Evolutionary conservation across 2,888 invertebrate genomes (phyloP).

Genomic region (Xanthorhoe spadicearia): DNA sequence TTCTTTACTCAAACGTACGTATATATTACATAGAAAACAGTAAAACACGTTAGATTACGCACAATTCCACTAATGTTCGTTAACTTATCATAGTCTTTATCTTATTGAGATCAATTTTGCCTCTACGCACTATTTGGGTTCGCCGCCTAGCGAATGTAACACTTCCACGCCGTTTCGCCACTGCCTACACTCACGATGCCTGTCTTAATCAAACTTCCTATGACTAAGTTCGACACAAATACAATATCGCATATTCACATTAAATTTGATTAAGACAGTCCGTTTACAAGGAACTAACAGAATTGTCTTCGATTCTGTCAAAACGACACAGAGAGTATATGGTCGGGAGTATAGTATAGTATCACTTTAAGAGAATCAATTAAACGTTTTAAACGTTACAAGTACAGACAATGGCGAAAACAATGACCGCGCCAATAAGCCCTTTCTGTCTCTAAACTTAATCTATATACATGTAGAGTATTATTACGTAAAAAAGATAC

Average conservation of each 20-base stretch:
- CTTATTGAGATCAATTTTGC: slow-evolving; percentile 82
- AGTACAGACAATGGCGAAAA: slow-evolving; percentile 31
- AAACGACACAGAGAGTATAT: slow-evolving; percentile 45
- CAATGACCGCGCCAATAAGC: slow-evolving; percentile 7
- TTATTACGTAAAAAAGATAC: slow-evolving; percentile 31
- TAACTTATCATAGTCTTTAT: slow-evolving; percentile 76
- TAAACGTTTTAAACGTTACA: slow-evolving; percentile 9
- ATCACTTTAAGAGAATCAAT: slow-evolving; percentile 47
- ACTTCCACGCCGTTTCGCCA: slow-evolving; percentile 45
- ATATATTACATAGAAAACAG: slow-evolving; percentile 81
- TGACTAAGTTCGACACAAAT: slow-evolving; percentile 19
- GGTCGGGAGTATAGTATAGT: slow-evolving; percentile 45
- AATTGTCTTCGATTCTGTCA: slow-evolving; percentile 44
- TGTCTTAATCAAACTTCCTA: slow-evolving; percentile 4
- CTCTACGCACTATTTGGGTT: slow-evolving; percentile 71
- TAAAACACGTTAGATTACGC: slow-evolving; percentile 74
- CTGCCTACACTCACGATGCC: slow-evolving; percentile 32
- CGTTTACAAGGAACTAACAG: slow-evolving; percentile 27
- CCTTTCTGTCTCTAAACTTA: slow-evolving; percentile 8
- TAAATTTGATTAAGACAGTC: slow-evolving; percentile 13
- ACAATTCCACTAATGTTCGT: slow-evolving; percentile 82
- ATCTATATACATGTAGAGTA: slow-evolving; percentile 20
- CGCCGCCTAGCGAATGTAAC: slow-evolving; percentile 55
- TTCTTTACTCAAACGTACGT: slow-evolving; percentile 53
- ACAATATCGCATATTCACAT: slow-evolving; percentile 23